These are phyloP conservation scores for Teleopsis dalmanni DNA, from an alignment of 1,140 invertebrate genomes.

Conservation along the genomic window DNA sequence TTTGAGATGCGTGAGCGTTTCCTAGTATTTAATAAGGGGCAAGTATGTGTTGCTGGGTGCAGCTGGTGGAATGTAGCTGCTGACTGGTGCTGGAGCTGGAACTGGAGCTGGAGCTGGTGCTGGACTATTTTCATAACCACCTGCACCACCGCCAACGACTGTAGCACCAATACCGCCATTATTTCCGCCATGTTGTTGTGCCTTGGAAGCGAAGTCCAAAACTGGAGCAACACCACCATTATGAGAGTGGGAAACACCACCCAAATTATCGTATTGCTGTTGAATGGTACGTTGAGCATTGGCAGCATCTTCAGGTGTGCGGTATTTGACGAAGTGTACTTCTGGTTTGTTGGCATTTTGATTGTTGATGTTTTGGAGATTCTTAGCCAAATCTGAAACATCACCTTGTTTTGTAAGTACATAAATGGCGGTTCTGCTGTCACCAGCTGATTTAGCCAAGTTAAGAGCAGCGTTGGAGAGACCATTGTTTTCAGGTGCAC, in stretches of 20 bases:
- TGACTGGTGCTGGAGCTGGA: conserved; percentile 14
- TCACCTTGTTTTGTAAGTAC: conserved; percentile 64
- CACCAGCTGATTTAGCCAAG: conserved; percentile 54
- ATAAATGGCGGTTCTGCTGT: conserved; percentile 79
- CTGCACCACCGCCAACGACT: background rate
- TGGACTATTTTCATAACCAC: conserved; percentile 9
- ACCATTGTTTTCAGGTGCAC: conserved; percentile 56
- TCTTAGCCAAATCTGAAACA: conserved; percentile 26
- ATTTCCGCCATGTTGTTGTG: no score
- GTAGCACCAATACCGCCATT: no score
- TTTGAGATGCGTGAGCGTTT: no score
- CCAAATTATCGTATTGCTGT: conserved; percentile 33
- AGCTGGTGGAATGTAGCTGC: conserved; percentile 20
- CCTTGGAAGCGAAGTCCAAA: conserved; percentile 27
- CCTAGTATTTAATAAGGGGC: conserved; percentile 29
- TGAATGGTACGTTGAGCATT: conserved; percentile 37
- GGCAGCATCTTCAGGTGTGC: conserved; percentile 28
- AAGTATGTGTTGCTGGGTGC: conserved; percentile 20
- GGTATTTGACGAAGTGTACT: conserved; percentile 38
- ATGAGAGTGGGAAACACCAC: conserved; percentile 24
- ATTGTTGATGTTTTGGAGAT: conserved; percentile 33
- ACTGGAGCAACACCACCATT: conserved; percentile 34
- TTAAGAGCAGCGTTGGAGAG: conserved; percentile 54
- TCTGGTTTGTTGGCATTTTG: conserved; percentile 30
- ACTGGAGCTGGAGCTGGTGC: background rate